Evolutionary conservation across 2,888 invertebrate genomes (phyloP).

Genomic region (Drosophila koepferae): DNA sequence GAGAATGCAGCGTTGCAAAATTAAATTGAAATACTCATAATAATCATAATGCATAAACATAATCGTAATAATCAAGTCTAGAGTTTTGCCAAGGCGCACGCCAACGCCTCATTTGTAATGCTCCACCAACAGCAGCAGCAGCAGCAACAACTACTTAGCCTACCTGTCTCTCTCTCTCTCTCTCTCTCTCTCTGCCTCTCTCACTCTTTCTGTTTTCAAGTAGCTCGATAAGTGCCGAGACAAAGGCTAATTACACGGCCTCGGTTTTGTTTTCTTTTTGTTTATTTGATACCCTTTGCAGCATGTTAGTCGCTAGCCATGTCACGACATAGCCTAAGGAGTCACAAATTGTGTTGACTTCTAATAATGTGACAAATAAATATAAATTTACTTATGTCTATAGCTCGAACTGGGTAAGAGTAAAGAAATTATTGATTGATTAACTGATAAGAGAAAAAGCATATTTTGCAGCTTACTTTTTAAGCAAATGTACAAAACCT

Average conservation of each 20-base stretch:
- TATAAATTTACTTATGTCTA: not conserved
- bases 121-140: constrained; percentile 26
- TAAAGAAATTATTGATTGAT: not conserved
- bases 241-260: constrained; percentile 49
- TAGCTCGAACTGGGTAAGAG: not conserved
- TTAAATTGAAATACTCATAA: constrained; percentile 50
- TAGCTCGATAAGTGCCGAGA: constrained; percentile 19
- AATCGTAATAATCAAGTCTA: constrained; percentile 31
- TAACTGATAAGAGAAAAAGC: not conserved
- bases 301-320: not conserved
- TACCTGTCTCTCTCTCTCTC: not conserved
- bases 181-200: not conserved
- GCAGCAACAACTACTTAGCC: not conserved
- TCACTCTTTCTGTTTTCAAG: not conserved
- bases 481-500: not conserved
- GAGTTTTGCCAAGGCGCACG: constrained; percentile 58
- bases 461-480: too few relatives aligned
- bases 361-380: not conserved
- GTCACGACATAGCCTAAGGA: constrained; percentile 4
- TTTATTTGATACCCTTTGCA: constrained; percentile 13
- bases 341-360: not conserved
- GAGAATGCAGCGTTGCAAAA: constrained; percentile 31
- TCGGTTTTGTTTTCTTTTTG: constrained; percentile 24
- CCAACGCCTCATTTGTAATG: constrained; percentile 82
- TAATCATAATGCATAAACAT: constrained; percentile 39